Evolutionary conservation across 2,113 vertebrate genomes (phyloP).

Genomic region (Acrocephalus kingi): DNA sequence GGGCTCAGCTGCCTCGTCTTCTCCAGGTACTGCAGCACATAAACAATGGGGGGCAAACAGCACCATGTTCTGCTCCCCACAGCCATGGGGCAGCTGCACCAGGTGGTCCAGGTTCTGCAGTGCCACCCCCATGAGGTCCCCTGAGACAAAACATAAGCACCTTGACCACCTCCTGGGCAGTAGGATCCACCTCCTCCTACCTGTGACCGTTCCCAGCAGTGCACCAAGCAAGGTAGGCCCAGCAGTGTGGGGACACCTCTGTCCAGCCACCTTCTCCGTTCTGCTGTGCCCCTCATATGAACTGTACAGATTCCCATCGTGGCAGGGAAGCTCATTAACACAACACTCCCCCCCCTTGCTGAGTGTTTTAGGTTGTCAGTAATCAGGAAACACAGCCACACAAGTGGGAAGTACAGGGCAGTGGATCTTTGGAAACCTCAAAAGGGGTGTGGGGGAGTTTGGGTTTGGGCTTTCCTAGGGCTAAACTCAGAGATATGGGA

Average conservation of each 20-base stretch:
- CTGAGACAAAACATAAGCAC: conserved; percentile 49
- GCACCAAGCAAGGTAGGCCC: background rate
- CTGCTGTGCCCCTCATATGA: background rate
- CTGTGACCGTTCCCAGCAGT: background rate
- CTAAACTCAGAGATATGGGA: background rate
- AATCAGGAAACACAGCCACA: background rate
- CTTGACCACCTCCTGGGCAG: background rate
- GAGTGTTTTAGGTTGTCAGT: background rate
- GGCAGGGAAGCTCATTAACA: background rate
- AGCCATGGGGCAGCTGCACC: conserved; percentile 78
- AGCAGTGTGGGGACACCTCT: background rate
- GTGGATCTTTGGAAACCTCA: background rate
- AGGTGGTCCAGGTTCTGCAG: conserved; percentile 79
- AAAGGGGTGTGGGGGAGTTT: background rate
- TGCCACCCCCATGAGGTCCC: conserved; percentile 81
- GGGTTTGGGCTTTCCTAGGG: background rate
- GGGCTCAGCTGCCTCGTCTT: conserved; percentile 76
- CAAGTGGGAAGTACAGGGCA: background rate
- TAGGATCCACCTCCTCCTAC: background rate
- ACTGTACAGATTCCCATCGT: background rate
- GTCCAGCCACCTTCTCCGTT: background rate
- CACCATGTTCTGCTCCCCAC: conserved; percentile 90
- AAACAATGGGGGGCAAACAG: conserved; percentile 84
- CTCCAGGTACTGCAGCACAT: conserved; percentile 82
- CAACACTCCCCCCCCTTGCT: background rate